These are phyloP conservation scores for Mergus octosetaceus DNA, from an alignment of 2,797 vertebrate genomes.

Conservation along the genomic window DNA sequence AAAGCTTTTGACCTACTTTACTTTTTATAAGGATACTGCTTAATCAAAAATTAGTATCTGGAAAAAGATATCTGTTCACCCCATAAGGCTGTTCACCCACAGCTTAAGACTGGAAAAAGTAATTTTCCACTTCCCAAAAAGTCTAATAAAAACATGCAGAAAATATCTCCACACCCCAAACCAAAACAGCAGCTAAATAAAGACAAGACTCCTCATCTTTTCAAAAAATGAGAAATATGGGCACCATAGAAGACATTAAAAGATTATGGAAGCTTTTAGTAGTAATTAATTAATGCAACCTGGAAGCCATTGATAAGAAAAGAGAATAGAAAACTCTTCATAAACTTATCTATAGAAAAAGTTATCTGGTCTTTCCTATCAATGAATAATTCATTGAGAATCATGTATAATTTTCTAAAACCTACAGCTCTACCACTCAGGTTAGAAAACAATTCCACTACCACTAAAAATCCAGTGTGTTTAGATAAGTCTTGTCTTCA, in stretches of 20 bases:
- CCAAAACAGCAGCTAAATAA: not conserved
- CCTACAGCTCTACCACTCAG: not conserved
- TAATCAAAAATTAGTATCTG: not conserved
- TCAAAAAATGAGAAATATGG: not conserved
- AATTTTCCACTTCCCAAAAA: not conserved
- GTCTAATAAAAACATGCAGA: not conserved
- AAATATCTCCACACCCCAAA: not conserved
- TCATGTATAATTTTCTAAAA: not conserved
- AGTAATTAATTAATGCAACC: constrained; percentile 38
- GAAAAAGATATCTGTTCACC: not conserved
- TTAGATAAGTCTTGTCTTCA: constrained; percentile 36
- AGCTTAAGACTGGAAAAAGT: not conserved
- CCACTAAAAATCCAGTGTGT: not conserved
- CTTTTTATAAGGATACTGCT: not conserved
- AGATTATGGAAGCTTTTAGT: constrained; percentile 15
- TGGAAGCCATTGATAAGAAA: constrained; percentile 31
- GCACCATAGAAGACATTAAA: not conserved
- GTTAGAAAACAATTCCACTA: constrained; percentile 5
- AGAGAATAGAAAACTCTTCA: not conserved
- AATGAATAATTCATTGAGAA: constrained; percentile 28
- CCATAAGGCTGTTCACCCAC: too few species aligned
- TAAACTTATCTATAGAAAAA: constrained; percentile 1
- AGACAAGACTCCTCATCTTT: not conserved
- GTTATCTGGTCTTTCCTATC: not conserved
- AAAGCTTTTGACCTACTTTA: not conserved